These are phyloP conservation scores for Alligator sinensis DNA, from an alignment of 2,113 vertebrate genomes.

Conservation along the genomic window DNA sequence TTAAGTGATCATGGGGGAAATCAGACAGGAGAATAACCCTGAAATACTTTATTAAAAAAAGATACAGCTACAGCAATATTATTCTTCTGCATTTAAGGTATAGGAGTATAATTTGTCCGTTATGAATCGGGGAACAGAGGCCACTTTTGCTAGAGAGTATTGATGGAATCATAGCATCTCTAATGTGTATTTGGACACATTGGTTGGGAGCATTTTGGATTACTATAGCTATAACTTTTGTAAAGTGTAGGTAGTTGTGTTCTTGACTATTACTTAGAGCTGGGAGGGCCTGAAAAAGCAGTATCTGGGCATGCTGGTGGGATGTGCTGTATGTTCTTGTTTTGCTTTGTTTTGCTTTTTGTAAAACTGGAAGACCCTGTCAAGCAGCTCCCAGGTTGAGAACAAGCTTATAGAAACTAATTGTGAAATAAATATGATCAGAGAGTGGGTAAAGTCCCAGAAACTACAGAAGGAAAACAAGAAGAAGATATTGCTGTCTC, in stretches of 20 bases:
- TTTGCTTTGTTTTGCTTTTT: not conserved
- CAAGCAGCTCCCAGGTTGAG: not conserved
- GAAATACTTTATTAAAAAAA: not conserved
- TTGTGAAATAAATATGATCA: not conserved
- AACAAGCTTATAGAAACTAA: conserved; percentile 34
- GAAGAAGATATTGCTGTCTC: no score
- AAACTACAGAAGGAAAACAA: not conserved
- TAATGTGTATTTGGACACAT: conserved; percentile 56
- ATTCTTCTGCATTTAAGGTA: conserved; percentile 24
- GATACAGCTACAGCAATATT: not conserved
- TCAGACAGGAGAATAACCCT: not conserved
- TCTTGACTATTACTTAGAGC: conserved; percentile 33
- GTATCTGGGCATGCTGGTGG: not conserved
- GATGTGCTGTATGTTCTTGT: not conserved
- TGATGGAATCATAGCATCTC: not conserved
- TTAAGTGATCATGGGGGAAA: not conserved
- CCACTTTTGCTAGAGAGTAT: conserved; percentile 20
- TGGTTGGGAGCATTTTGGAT: conserved; percentile 41
- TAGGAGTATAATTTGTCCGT: conserved; percentile 29
- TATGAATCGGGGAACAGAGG: conserved; percentile 43
- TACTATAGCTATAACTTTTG: conserved; percentile 33
- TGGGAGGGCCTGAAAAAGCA: conserved; percentile 9
- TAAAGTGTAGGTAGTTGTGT: conserved; percentile 64
- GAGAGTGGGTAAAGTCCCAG: not conserved
- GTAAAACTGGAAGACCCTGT: conserved; percentile 20